Conservation (phyloP, 2,888 invertebrate species). For the Dicycla oo region DNA sequence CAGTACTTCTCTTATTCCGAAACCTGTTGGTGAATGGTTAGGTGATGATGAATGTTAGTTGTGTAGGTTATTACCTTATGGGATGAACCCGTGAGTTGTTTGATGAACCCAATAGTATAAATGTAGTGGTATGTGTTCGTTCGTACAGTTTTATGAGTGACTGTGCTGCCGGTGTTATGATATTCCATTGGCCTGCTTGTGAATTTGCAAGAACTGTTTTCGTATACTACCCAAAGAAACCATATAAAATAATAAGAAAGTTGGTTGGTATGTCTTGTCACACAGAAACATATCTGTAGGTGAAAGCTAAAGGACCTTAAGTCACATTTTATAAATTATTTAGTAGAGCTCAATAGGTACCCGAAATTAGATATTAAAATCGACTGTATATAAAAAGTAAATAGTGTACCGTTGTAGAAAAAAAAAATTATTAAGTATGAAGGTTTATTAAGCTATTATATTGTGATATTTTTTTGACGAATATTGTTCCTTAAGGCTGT, state of each 20-base stretch:
- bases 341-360: too few relatives aligned
- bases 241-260: background rate
- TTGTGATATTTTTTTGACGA: too few relatives aligned
- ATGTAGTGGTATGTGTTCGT: background rate
- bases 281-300: too few relatives aligned
- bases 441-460: too few relatives aligned
- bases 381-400: too few relatives aligned
- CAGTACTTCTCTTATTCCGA: slow-evolving; percentile 87
- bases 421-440: too few relatives aligned
- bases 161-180: background rate
- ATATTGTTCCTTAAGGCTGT: too few relatives aligned
- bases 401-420: too few relatives aligned
- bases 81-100: slow-evolving; percentile 39
- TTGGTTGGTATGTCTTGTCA: background rate
- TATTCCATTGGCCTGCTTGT: background rate
- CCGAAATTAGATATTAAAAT: too few relatives aligned
- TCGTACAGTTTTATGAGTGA: background rate
- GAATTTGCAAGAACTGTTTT: background rate
- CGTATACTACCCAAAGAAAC: background rate
- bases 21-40: slow-evolving; percentile 82
- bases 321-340: too few relatives aligned
- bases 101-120: slow-evolving; percentile 27
- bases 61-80: slow-evolving; percentile 36
- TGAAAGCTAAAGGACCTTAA: too few relatives aligned
- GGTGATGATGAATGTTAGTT: slow-evolving; percentile 72